Base-by-base conservation (phyloP, 2,888 invertebrate genomes). In the Empis livida region DNA sequence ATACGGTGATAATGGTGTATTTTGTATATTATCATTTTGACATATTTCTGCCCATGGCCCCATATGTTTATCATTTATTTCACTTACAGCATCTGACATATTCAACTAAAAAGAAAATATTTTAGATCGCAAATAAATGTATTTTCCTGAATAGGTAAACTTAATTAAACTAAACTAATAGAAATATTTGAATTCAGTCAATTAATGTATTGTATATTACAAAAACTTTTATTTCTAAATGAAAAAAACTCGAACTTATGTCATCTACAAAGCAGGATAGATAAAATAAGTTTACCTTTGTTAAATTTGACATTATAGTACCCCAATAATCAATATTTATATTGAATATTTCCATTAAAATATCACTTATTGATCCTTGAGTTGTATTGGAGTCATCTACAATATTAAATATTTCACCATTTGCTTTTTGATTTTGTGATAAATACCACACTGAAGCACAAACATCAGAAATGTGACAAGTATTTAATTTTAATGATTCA, bases 41-140 rank as follows among this genome's bases (percentile, higher is more conserved):
- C 93, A 93, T 27, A 87, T 79, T 61, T 85, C 84, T 1, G 91
- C 91, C 94, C 94, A 94, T 15, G 92, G 91, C 1, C 78, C 80
- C 71, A 93, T 77, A 66, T 94, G 94, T 64, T 92, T 92, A 68
- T 94, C 93, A 66, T 94, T 94, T 1, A 90, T 89, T 60, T 93
- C 91, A 57, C 91, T 90, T 0, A 89, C 84, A 6, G 89, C 82
- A 10, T 79, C 78, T 2, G 76, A 76, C 70, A 90, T 79, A 70
- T 91, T 90, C 41, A 77, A 72, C 88, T 88, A 62, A 57, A 60
- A 53, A 49, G 50, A 51, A 39, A 5, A 20, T 20, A 27, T 27
- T 27, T 6, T 8, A 27, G 9, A 27, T 8, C 23, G 9, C 9
- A 27, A 5, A 27, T 27, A 27, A 27, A 27, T 27, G 23, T 5